Conservation (phyloP, 2,113 vertebrate genomes). For the Cinclus mexicanus region DNA sequence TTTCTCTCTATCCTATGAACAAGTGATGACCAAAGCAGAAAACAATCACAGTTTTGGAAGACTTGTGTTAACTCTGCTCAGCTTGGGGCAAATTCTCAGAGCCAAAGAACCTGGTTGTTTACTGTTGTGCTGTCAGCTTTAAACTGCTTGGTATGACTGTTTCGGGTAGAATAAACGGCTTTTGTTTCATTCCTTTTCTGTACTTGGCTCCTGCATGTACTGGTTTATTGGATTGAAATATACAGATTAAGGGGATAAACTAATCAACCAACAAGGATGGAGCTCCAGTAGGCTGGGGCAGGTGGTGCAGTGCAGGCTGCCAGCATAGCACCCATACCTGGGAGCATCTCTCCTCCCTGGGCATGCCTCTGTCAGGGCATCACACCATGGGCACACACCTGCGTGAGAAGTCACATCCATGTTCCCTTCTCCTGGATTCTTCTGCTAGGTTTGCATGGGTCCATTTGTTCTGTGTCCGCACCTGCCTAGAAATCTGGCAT, state of each 20-base stretch:
- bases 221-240: constrained; percentile 23
- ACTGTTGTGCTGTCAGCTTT: background rate
- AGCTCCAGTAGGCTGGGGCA: background rate
- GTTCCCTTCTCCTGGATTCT: accelerated
- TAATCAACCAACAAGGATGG: background rate
- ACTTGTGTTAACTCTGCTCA: background rate
- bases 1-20: background rate
- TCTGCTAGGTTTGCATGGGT: background rate
- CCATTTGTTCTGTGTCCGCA: background rate
- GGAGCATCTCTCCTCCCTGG: accelerated
- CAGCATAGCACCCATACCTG: background rate
- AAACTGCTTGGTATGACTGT: background rate
- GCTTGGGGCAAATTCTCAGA: background rate
- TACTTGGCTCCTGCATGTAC: background rate
- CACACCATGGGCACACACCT: too few species aligned
- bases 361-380: accelerated
- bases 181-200: background rate
- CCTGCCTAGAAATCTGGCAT: background rate
- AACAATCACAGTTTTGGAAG: background rate
- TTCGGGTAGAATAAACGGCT: background rate
- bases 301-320: background rate
- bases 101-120: background rate
- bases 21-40: background rate
- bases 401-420: background rate
- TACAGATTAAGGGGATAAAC: background rate